Evolutionary conservation across 2,113 vertebrate genomes (phyloP).

Genomic region (Labeo rohita): DNA sequence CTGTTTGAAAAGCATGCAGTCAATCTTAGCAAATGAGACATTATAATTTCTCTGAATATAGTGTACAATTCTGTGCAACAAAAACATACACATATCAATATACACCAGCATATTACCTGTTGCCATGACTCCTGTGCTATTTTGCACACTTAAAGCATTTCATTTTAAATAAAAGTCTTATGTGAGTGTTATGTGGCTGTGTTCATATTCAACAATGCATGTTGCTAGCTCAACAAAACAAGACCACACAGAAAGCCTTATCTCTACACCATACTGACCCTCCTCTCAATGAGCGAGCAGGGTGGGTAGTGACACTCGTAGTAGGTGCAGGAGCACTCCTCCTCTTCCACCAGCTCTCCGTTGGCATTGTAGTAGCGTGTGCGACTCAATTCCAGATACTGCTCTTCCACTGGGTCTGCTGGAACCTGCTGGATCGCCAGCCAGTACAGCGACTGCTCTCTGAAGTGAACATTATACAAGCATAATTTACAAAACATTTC

Average conservation of each 20-base stretch:
- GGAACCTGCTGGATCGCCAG: slow-evolving; percentile 98
- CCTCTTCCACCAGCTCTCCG: slow-evolving; percentile 95
- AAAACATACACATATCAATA: too few species aligned
- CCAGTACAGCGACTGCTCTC: slow-evolving; percentile 99
- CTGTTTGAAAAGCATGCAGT: neutral
- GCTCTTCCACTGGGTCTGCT: slow-evolving; percentile 95
- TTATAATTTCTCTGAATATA: neutral
- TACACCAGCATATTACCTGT: too few species aligned
- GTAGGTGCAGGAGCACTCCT: slow-evolving; percentile 96
- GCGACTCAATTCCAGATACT: slow-evolving; percentile 93
- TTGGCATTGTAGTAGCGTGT: slow-evolving; percentile 98
- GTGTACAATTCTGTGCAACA: too few species aligned
- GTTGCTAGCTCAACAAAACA: neutral
- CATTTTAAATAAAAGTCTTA: too few species aligned
- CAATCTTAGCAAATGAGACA: neutral
- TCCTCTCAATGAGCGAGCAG: slow-evolving; percentile 95
- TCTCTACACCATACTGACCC: slow-evolving; percentile 77
- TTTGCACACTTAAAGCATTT: too few species aligned
- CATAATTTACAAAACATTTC: neutral
- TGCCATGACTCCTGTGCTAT: too few species aligned
- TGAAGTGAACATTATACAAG: slow-evolving; percentile 56
- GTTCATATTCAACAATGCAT: too few species aligned
- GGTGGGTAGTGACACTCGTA: slow-evolving; percentile 99
- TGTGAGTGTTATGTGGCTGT: too few species aligned
- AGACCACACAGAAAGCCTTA: neutral